Evolutionary conservation across 1,140 invertebrate species (phyloP), one percentile per base, ranked within the genome.

Genomic region (Musca vetustissima): DNA sequence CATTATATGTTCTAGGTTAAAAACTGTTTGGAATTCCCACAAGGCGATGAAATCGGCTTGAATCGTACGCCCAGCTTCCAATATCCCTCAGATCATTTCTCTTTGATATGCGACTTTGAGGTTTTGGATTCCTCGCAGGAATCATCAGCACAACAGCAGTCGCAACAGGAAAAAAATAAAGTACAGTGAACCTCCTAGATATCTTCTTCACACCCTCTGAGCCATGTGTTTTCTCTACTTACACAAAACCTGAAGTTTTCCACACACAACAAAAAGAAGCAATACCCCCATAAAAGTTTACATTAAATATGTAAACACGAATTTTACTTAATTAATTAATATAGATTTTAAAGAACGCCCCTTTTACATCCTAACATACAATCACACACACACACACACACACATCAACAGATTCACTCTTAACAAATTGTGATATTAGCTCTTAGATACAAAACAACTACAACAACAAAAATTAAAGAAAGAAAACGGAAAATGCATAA

Each of bases 81-180:
- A 17, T 94, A 92, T 83, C 90, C 92, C 1, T 93, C 91, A 13
- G 92, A 94, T 85, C 92, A 94, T 79, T 89, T 94, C 73, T 91
- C 91, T 0, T 83, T 94, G 19, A 87, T 91, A 17, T 88, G 87
- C 79, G 92, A 93, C 80, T 87, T 93, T 64, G 80, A 82, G 68
- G 61, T 82, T n/a, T 61, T 78, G 11, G 68, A 70, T 65, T 43
- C 36, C 6, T 6, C 36, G 13, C 6, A 43, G 6, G 36, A 43
- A 13, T 43, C 36, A 9, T 43, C 36, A 43, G 3, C 28, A 32
- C 57, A 70, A 15, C 19, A 59, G 22, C 4, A 48, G 43, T 17
- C 24, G 66, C 24, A 64, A 43, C 11, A 59, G 4, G 17, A 53
- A 6, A 50, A 67, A 49, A 68, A 17, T 25, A 65, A 64, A 67